A percentile compares a stretch with the other conserved stretches of the same genome.
These are phyloP conservation scores for Onychostruthus taczanowskii DNA, from an alignment of 2,113 vertebrate species.

Conservation along the genomic window DNA sequence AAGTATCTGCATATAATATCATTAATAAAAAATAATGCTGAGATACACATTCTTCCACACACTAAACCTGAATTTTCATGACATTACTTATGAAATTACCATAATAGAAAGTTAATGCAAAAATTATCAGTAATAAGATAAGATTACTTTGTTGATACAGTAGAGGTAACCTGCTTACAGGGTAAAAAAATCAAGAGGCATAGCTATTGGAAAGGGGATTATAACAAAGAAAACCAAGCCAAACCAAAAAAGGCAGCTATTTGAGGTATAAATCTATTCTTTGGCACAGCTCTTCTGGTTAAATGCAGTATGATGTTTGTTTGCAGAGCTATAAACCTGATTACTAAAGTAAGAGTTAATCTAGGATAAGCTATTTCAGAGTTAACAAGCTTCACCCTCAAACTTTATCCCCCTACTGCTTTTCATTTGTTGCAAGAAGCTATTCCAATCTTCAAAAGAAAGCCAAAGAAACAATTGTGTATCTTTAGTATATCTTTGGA, in stretches of 20 bases:
- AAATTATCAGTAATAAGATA: not conserved
- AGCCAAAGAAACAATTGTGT: not conserved
- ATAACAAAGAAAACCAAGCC: not conserved
- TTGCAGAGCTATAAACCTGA: slow-evolving; percentile 5
- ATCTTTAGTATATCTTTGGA: not conserved
- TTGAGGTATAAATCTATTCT: not conserved
- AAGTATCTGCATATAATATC: not conserved
- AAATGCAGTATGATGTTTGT: not conserved
- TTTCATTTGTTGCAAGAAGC: not conserved
- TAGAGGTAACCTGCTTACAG: not conserved
- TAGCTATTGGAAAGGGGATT: not conserved
- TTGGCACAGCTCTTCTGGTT: not conserved
- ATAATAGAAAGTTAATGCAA: not conserved
- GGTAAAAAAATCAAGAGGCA: not conserved
- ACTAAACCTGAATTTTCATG: not conserved
- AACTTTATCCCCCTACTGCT: not conserved
- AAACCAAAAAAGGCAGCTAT: not conserved
- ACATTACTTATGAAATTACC: not conserved
- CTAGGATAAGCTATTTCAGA: slow-evolving; percentile 23
- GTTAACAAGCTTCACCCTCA: not conserved
- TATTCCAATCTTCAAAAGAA: not conserved
- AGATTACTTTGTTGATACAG: not conserved
- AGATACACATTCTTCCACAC: not conserved
- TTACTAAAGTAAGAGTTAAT: slow-evolving; percentile 31
- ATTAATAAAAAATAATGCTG: not conserved